Evolutionary conservation across 2,113 vertebrate species (phyloP).

Genomic region (Epinephelus lanceolatus): DNA sequence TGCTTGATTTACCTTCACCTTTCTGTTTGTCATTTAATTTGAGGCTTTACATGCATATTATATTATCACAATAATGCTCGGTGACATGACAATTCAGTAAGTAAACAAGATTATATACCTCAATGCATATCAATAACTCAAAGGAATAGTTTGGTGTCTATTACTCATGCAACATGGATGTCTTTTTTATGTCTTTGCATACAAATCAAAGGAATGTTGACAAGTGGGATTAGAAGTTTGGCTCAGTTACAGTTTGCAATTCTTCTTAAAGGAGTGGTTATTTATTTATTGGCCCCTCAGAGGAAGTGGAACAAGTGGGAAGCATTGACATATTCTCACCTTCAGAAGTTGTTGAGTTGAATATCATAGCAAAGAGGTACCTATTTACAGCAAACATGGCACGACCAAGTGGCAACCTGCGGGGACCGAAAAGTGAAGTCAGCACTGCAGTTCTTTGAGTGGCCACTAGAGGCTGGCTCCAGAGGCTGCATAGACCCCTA

Average conservation of each 20-base stretch:
- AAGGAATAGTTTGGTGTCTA: background rate
- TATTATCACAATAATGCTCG: background rate
- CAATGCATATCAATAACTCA: constrained; percentile 3
- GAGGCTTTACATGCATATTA: background rate
- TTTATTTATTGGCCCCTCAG: background rate
- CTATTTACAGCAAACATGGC: too few species aligned
- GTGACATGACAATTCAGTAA: background rate
- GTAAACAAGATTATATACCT: constrained; percentile 8
- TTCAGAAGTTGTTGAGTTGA: too few species aligned
- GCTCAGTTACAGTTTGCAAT: background rate
- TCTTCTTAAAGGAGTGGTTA: background rate
- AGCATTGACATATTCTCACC: background rate
- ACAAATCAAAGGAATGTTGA: constrained; percentile 12
- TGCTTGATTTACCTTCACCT: constrained; percentile 15
- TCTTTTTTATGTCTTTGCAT: constrained; percentile 1
- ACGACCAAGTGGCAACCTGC: too few species aligned
- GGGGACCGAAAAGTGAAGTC: too few species aligned
- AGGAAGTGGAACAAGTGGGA: background rate
- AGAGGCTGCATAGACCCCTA: too few species aligned
- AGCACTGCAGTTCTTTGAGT: too few species aligned
- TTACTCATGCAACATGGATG: background rate
- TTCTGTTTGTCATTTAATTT: constrained; percentile 21
- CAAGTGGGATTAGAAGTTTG: constrained; percentile 1
- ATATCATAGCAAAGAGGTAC: too few species aligned
- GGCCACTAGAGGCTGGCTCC: too few species aligned